Percentiles rank a stretch among this genome's conserved stretches.
These are phyloP conservation scores for Dicranocentrus wangi DNA, from an alignment of 2,888 invertebrate species.

Conservation along the genomic window DNA sequence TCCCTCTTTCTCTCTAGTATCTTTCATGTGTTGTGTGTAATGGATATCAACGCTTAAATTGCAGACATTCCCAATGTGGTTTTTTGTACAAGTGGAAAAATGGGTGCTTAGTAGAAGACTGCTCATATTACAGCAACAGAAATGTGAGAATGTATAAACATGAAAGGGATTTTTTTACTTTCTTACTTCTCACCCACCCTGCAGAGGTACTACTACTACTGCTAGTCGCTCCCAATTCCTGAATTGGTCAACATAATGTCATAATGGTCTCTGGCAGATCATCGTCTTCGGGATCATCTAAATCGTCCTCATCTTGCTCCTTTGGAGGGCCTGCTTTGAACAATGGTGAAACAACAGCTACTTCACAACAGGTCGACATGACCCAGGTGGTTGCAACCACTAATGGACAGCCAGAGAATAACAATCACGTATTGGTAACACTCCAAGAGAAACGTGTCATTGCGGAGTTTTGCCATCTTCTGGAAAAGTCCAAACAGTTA, in stretches of 20 bases:
- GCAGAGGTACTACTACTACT: neutral
- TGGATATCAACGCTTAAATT: neutral
- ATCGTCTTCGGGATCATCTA: constrained; percentile 48
- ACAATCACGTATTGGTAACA: constrained; percentile 55
- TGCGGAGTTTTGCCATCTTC: constrained; percentile 94
- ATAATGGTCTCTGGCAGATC: constrained; percentile 59
- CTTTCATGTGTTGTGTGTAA: too few relatives aligned
- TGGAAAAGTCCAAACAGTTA: constrained; percentile 97
- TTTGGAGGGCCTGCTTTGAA: constrained; percentile 49
- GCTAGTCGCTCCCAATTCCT: constrained; percentile 41
- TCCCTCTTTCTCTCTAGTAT: too few relatives aligned
- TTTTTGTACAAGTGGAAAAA: constrained; percentile 28
- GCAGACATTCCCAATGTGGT: constrained; percentile 34
- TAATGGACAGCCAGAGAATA: constrained; percentile 48
- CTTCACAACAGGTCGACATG: constrained; percentile 44
- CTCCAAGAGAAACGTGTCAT: constrained; percentile 89
- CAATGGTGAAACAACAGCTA: constrained; percentile 38
- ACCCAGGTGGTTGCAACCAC: constrained; percentile 31
- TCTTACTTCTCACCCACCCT: constrained; percentile 3
- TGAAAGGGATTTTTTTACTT: constrained; percentile 29
- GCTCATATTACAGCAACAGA: constrained; percentile 5
- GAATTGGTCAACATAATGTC: constrained; percentile 22
- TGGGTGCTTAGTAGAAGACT: constrained; percentile 31
- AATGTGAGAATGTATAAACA: constrained; percentile 34
- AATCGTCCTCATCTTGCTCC: constrained; percentile 48